Percentiles rank a stretch among this genome's conserved stretches.
phyloP scores from a whole-genome alignment of 2,888 invertebrate genomes.

The Standfussiana lucernea region DNA sequence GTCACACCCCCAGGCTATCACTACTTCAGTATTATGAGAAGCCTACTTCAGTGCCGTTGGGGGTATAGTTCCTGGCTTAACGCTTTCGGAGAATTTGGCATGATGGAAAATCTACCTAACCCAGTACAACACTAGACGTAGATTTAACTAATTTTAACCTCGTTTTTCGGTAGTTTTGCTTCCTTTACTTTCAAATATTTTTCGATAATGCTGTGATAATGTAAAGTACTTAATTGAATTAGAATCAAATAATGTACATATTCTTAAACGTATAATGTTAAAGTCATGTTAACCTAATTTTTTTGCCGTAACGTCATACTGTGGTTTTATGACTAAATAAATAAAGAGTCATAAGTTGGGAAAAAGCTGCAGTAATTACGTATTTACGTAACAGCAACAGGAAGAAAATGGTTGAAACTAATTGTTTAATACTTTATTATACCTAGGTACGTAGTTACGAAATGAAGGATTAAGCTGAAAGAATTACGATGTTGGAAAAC shows the following conservation, averaged over 20 bases:
- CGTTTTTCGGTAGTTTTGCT: not conserved
- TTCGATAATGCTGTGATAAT: not conserved
- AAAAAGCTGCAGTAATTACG: constrained; percentile 19
- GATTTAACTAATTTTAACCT: not conserved
- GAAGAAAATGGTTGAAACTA: constrained; percentile 5
- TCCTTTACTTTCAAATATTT: too few relatives aligned
- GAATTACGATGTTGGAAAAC: constrained; percentile 5
- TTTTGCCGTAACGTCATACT: constrained; percentile 14
- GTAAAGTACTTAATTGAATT: not conserved
- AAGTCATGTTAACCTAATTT: constrained; percentile 5
- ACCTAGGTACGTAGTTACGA: not conserved
- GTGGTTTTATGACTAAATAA: constrained; percentile 41
- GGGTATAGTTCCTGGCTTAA: not conserved
- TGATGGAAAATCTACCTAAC: not conserved
- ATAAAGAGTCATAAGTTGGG: constrained; percentile 7
- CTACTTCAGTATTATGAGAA: not conserved
- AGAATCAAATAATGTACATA: not conserved
- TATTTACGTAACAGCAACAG: constrained; percentile 32
- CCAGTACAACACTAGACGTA: not conserved
- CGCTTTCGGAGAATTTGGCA: not conserved
- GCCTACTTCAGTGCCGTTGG: not conserved
- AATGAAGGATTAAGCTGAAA: constrained; percentile 15
- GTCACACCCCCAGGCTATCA: too few relatives aligned
- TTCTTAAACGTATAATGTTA: not conserved
- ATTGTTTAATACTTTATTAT: constrained; percentile 7